phyloP scores from a whole-genome alignment of 2,888 invertebrate species.

The Pseudococcus jackbeardsleyi region DNA sequence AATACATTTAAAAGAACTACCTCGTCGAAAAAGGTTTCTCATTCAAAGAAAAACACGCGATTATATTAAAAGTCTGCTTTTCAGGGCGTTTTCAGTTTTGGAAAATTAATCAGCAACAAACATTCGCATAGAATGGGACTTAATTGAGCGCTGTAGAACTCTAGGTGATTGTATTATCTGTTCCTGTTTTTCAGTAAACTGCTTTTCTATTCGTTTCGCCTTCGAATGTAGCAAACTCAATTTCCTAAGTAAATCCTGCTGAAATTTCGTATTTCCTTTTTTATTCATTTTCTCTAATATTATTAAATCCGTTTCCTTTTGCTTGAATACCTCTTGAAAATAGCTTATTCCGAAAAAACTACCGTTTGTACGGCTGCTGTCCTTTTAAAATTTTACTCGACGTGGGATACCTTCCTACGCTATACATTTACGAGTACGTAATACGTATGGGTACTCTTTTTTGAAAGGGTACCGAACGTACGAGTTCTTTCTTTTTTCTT shows the following conservation, averaged over 20 bases:
- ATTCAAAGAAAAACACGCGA: conserved; percentile 64
- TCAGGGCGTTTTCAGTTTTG: conserved; percentile 63
- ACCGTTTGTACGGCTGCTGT: not conserved
- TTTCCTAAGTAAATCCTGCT: conserved; percentile 64
- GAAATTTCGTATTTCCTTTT: conserved; percentile 65
- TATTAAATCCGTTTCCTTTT: conserved; percentile 63
- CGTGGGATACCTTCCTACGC: too few relatives aligned
- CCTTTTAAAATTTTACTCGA: not conserved
- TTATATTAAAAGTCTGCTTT: conserved; percentile 64
- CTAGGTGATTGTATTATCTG: conserved; percentile 65
- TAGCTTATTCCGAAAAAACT: conserved; percentile 2
- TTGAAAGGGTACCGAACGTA: too few relatives aligned
- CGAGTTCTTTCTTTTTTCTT: too few relatives aligned
- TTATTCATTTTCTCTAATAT: conserved; percentile 63
- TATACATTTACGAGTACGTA: too few relatives aligned
- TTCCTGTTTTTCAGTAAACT: conserved; percentile 63
- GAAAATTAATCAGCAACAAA: conserved; percentile 62
- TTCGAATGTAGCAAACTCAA: conserved; percentile 62
- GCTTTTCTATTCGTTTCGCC: conserved; percentile 60
- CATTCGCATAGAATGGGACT: conserved; percentile 63
- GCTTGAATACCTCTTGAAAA: conserved; percentile 63
- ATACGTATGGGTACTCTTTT: too few relatives aligned
- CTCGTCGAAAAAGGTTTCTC: conserved; percentile 44
- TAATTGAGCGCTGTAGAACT: conserved; percentile 64
- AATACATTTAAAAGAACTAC: conserved; percentile 47